Evolutionary conservation across 1,140 invertebrate species (phyloP).

Genomic region (Thaumatotibia leucotreta): DNA sequence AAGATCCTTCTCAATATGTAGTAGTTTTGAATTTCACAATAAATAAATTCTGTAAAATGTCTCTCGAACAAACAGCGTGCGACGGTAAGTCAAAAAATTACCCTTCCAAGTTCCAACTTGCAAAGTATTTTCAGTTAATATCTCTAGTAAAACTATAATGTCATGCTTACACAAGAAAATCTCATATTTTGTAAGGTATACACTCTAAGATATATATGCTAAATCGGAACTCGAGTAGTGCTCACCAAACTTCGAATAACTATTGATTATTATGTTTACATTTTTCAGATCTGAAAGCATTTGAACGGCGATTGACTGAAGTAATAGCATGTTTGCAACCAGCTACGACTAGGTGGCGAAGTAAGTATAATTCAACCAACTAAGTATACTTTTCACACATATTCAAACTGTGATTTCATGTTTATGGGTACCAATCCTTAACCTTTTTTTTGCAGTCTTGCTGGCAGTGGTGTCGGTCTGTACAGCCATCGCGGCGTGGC

Average conservation of each 20-base stretch:
- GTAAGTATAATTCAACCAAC: conserved; percentile 76
- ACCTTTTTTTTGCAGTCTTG: conserved; percentile 82
- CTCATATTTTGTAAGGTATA: neutral
- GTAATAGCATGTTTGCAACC: conserved; percentile 96
- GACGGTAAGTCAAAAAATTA: conserved; percentile 77
- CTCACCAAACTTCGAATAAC: too few relatives aligned
- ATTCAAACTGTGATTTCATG: neutral
- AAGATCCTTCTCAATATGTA: neutral
- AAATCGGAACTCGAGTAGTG: too few relatives aligned
- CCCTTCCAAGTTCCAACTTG: neutral
- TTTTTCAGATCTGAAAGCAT: conserved; percentile 95
- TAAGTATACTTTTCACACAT: too few relatives aligned
- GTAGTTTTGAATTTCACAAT: neutral
- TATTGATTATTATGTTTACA: neutral
- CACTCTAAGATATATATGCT: too few relatives aligned
- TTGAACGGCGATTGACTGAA: conserved; percentile 96
- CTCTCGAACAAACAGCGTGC: conserved; percentile 85
- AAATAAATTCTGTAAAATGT: conserved; percentile 73
- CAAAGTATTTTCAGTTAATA: conserved; percentile 12
- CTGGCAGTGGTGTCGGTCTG: conserved; percentile 90
- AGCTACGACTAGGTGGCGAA: conserved; percentile 94
- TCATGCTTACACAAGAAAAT: neutral
- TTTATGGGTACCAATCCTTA: neutral
- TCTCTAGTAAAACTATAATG: neutral
- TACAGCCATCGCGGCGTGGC: conserved; percentile 94